Percentiles rank a stretch among this genome's conserved stretches.
Evolutionary conservation across 1,140 invertebrate species (phyloP).

Genomic region (Pectinophora gossypiella): DNA sequence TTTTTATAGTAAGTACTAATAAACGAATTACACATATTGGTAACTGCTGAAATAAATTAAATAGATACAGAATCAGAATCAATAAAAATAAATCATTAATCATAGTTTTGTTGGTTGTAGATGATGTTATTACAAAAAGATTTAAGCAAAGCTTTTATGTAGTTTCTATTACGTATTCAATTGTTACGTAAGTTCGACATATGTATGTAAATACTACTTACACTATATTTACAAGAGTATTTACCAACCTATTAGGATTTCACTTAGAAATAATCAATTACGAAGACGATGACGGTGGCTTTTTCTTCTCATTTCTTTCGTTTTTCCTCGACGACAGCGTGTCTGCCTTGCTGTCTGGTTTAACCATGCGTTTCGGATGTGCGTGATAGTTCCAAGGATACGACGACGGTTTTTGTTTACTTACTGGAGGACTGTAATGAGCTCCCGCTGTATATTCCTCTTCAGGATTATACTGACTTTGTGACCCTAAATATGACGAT

Average conservation of each 20-base stretch:
- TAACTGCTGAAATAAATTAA: no score
- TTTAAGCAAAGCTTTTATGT: no score
- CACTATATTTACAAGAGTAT: constrained; percentile 2
- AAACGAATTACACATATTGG: no score
- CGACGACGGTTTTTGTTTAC: constrained; percentile 31
- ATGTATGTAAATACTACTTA: constrained; percentile 1
- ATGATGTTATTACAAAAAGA: no score
- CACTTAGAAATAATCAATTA: constrained; percentile 10
- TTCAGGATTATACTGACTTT: constrained; percentile 34
- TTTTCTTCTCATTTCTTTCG: constrained; percentile 36
- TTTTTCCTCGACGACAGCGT: constrained; percentile 25
- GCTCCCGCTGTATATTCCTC: constrained; percentile 34
- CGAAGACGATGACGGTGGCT: constrained; percentile 22
- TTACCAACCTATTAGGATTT: background rate
- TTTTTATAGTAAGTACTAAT: no score
- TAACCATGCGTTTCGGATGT: constrained; percentile 49
- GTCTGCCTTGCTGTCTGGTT: constrained; percentile 32
- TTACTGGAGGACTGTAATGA: constrained; percentile 33
- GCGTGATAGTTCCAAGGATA: constrained; percentile 49
- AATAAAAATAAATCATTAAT: no score
- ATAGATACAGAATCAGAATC: no score
- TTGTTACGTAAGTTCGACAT: no score
- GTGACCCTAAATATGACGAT: constrained; percentile 25
- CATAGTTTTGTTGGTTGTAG: no score
- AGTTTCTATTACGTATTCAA: no score